Percentiles rank a stretch among this genome's conserved stretches.
Evolutionary conservation across 2,797 vertebrate genomes (phyloP).

Genomic region (Smutsia gigantea): DNA sequence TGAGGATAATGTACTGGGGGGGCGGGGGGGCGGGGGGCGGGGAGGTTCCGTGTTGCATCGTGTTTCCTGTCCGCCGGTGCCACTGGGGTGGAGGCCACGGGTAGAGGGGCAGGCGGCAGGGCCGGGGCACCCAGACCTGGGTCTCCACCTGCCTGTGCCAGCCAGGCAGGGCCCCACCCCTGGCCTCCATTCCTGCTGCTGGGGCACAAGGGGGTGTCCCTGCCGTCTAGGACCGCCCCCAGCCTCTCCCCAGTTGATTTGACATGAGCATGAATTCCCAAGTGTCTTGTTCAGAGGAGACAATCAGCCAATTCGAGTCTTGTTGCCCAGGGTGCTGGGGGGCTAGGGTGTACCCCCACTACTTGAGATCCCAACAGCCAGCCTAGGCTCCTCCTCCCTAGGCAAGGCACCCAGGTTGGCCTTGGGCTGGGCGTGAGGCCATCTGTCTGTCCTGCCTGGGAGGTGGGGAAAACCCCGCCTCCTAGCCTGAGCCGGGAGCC

Average conservation of each 20-base stretch:
- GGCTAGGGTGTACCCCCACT: neutral
- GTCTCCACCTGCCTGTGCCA: neutral
- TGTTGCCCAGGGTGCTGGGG: neutral
- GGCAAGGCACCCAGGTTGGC: neutral
- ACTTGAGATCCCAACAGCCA: neutral
- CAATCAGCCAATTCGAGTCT: slow-evolving; percentile 80
- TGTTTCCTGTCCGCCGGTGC: neutral
- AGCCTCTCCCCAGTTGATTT: neutral
- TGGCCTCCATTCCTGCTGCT: neutral
- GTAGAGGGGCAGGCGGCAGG: neutral
- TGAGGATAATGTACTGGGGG: slow-evolving; percentile 93
- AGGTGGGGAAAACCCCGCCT: neutral
- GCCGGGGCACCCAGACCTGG: neutral
- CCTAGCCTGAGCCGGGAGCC: neutral
- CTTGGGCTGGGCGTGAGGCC: neutral
- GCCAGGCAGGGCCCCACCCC: too few relatives aligned
- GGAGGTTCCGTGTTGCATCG: neutral
- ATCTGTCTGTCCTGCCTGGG: neutral
- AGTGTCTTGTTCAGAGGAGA: slow-evolving; percentile 82
- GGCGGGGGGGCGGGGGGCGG: slow-evolving; percentile 75
- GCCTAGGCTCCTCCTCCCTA: neutral
- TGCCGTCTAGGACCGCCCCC: neutral
- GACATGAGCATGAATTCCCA: slow-evolving; percentile 71
- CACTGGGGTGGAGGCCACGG: too few relatives aligned
- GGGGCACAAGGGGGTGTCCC: neutral